A percentile compares a stretch with the other conserved stretches of the same genome.
Evolutionary conservation across 2,888 invertebrate species (phyloP).

Genomic region (Caenorhabditis sp.): DNA sequence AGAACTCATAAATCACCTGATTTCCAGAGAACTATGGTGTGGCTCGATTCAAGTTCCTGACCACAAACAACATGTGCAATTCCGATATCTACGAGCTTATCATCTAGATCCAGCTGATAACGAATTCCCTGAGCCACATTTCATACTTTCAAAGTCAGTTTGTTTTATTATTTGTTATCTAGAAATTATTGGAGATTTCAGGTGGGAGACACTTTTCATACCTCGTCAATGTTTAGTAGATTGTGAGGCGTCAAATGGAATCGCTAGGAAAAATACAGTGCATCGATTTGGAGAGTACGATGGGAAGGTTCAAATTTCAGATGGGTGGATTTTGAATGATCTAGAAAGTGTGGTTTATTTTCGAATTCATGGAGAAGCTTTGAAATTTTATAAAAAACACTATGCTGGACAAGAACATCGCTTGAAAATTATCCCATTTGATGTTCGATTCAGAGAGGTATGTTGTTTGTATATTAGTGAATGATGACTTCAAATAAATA

Average conservation of each 20-base stretch:
- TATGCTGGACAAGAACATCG: slow-evolving; percentile 36
- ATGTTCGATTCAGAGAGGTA: slow-evolving; percentile 59
- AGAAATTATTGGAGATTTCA: too few species aligned
- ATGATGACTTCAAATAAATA: neutral
- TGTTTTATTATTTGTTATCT: neutral
- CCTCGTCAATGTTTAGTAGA: slow-evolving; percentile 34
- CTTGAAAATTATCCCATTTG: slow-evolving; percentile 57
- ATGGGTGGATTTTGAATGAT: slow-evolving; percentile 55
- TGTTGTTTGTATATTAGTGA: neutral
- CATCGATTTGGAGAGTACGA: slow-evolving; percentile 49
- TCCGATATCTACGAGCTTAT: slow-evolving; percentile 30
- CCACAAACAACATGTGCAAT: slow-evolving; percentile 11
- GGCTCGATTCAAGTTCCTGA: slow-evolving; percentile 22
- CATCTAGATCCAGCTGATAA: slow-evolving; percentile 32
- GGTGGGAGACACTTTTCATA: slow-evolving; percentile 46
- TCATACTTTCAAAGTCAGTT: slow-evolving; percentile 31
- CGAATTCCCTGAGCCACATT: slow-evolving; percentile 16
- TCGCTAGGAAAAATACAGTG: slow-evolving; percentile 24
- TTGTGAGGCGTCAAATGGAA: slow-evolving; percentile 21
- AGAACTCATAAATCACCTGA: neutral
- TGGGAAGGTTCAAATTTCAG: slow-evolving; percentile 45
- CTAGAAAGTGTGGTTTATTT: slow-evolving; percentile 52
- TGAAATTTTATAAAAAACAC: slow-evolving; percentile 50
- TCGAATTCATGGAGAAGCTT: slow-evolving; percentile 57
- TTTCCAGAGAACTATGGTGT: slow-evolving; percentile 18